These are phyloP conservation scores for Aulostomus chinensis DNA, from an alignment of 2,797 vertebrate species.

Conservation along the genomic window DNA sequence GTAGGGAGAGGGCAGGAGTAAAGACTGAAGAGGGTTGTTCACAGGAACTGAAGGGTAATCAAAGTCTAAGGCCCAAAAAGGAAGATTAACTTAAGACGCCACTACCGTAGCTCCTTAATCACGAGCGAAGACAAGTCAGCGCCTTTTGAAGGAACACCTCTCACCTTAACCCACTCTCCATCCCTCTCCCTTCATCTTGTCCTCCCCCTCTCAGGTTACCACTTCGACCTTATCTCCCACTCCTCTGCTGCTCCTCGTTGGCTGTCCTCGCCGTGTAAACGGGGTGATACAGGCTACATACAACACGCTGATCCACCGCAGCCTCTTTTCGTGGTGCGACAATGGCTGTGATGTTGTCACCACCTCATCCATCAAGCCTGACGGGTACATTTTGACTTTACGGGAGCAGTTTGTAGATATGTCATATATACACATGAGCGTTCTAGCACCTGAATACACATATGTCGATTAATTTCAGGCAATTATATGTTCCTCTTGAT, in stretches of 20 bases:
- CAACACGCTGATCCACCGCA: conserved; percentile 30
- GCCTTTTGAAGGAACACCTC: conserved; percentile 40
- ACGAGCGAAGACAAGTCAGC: conserved; percentile 51
- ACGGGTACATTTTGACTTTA: neutral
- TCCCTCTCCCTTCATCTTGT: conserved; percentile 3
- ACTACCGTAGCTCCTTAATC: conserved; percentile 35
- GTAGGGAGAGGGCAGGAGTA: conserved; percentile 37
- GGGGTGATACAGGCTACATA: conserved; percentile 17
- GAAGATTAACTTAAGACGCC: conserved; percentile 18
- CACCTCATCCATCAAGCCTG: conserved; percentile 66
- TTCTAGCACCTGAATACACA: conserved; percentile 10
- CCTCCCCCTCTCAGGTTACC: conserved; percentile 42
- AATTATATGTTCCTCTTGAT: conserved; percentile 69
- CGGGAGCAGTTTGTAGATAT: conserved; percentile 10
- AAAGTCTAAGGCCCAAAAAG: conserved; percentile 14
- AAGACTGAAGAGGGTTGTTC: conserved; percentile 27
- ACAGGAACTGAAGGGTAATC: conserved; percentile 39
- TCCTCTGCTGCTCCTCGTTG: conserved; percentile 13
- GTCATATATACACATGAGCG: too few relatives aligned
- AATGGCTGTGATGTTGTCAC: conserved; percentile 46
- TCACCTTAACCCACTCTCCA: conserved; percentile 58
- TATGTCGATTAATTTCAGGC: conserved; percentile 34
- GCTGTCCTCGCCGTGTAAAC: conserved; percentile 40
- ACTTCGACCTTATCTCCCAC: conserved; percentile 30
- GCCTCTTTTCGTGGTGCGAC: conserved; percentile 50